Evolutionary conservation across 1,140 invertebrate species (phyloP).

Genomic region (Tetranychus urticae): DNA sequence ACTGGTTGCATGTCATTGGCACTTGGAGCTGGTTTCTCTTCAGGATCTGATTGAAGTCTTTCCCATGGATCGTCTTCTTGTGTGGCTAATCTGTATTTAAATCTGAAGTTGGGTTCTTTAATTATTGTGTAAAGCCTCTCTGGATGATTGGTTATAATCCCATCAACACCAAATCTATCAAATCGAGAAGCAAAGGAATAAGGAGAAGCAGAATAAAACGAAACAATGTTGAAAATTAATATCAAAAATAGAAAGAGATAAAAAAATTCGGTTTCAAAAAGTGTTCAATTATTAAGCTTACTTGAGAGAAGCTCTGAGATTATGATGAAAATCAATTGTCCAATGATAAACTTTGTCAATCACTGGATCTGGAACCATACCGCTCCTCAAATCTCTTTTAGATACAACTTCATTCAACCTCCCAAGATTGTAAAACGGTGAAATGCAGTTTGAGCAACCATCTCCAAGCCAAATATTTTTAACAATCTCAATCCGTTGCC

Average conservation of each 20-base stretch:
- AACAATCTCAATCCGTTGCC: conserved; percentile 2
- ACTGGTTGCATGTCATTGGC: neutral
- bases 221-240: no score
- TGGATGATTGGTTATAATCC: conserved; percentile 14
- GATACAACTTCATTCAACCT: conserved; percentile 1
- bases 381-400: conserved; percentile 3
- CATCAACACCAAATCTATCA: conserved; percentile 11
- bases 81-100: conserved; percentile 8
- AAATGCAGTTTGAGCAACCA: conserved; percentile 15
- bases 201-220: no score
- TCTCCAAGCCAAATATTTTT: conserved; percentile 16
- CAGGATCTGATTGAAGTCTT: neutral
- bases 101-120: conserved; percentile 8
- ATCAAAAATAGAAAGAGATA: neutral
- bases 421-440: conserved; percentile 9
- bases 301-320: conserved; percentile 9
- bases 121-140: conserved; percentile 9
- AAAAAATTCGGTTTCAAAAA: neutral
- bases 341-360: conserved; percentile 15
- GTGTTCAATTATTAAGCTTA: neutral
- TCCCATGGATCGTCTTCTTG: conserved; percentile 11
- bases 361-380: neutral
- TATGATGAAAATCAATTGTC: conserved; percentile 14
- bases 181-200: no score
- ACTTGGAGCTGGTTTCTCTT: neutral